phyloP scores from a whole-genome alignment of 1,140 invertebrate species.

The Ostrea denselamellosa region DNA sequence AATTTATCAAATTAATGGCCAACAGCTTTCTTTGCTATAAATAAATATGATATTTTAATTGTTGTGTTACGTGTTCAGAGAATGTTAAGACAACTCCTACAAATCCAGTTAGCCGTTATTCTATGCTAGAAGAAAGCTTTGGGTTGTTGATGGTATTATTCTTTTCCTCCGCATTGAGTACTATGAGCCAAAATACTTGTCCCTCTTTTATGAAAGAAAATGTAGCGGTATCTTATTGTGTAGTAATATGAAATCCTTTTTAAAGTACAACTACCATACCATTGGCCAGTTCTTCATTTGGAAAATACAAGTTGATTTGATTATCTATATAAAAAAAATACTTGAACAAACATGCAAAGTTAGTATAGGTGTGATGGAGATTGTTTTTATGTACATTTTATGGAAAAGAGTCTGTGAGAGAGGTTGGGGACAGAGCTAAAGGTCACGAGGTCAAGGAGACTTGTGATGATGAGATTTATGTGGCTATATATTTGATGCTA shows the following conservation, averaged over 20 bases:
- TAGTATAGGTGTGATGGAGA: not conserved
- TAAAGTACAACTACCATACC: too few species aligned
- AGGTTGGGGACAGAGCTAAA: not conserved
- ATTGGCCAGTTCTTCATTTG: too few species aligned
- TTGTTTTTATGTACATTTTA: not conserved
- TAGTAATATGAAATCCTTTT: too few species aligned
- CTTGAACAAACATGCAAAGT: not conserved
- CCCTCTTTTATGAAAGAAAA: not conserved
- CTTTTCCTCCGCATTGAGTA: not conserved
- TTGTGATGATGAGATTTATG: not conserved
- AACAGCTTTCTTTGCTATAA: not conserved
- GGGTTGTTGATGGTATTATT: not conserved
- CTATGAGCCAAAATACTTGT: too few species aligned
- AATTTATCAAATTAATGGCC: not conserved
- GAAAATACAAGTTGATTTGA: too few species aligned
- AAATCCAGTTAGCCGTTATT: not conserved
- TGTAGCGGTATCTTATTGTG: not conserved
- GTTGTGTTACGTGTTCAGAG: not conserved
- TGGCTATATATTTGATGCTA: constrained; percentile 2
- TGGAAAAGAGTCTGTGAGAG: not conserved
- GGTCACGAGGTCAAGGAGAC: not conserved
- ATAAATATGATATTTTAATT: not conserved
- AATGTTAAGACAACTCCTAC: not conserved
- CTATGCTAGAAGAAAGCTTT: not conserved
- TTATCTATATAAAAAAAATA: too few species aligned